Conservation (phyloP, 2,113 vertebrate genomes). For the Numenius arquata region DNA sequence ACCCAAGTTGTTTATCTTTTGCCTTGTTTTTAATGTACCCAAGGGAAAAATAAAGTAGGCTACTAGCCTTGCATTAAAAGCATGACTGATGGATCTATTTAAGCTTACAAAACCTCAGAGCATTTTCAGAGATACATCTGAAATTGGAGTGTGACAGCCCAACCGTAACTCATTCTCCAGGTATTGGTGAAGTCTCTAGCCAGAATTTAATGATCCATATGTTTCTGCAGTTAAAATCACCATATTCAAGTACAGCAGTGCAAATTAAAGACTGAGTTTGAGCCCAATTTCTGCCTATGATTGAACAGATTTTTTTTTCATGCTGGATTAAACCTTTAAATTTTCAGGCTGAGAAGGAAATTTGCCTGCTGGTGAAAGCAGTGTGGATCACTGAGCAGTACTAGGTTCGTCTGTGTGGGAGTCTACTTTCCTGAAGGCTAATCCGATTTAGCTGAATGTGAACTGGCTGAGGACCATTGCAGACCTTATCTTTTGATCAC, state of each 20-base stretch:
- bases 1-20: neutral
- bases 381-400: neutral
- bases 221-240: neutral
- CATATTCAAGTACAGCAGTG: neutral
- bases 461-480: neutral
- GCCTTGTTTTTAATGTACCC: neutral
- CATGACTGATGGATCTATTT: neutral
- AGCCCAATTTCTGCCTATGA: neutral
- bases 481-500: neutral
- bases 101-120: neutral
- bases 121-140: neutral
- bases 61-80: neutral
- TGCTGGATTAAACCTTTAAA: neutral
- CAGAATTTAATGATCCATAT: neutral
- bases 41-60: neutral
- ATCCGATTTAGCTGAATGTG: neutral
- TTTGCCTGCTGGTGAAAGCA: constrained; percentile 3
- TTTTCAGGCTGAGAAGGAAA: neutral
- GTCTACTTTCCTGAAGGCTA: neutral
- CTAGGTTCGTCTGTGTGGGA: neutral
- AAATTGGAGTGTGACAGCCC: neutral
- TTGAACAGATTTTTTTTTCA: neutral
- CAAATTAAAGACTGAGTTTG: neutral
- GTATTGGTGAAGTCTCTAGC: neutral
- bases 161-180: neutral